Evolutionary conservation across 2,797 vertebrate genomes (phyloP), one percentile per base, ranked within the genome.

Genomic region (Falco columbarius): DNA sequence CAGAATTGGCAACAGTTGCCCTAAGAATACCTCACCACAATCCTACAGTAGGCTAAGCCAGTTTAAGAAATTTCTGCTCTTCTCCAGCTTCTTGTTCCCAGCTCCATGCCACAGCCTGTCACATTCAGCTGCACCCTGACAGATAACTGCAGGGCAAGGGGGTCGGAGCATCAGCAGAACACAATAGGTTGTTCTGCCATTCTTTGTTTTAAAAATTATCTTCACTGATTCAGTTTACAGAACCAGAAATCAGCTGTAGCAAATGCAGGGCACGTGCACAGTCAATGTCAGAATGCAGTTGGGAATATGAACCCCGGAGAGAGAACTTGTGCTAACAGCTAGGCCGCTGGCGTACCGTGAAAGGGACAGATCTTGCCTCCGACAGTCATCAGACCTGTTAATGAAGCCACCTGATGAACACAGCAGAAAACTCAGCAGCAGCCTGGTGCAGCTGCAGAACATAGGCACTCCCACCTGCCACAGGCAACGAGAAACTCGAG

Each of bases 131-230:
- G 5, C 26, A 26, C 20, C 70, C 66, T 72, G 29, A 29, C 71
- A 85, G 62, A 26, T 30, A 86, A 44, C 56, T 1, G 2, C 1
- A 1, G 15, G 5, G 20, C 3, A 1, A 30, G 5, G 18, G 23
- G 14, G 3, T 7, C 0, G 0, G 26, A 63, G 11, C 1, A 11
- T 1, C 3, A 1, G 9, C 8, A 12, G 11, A 7, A 6, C 49
- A 27, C 0, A 0, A 3, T 23, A 36, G 17, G 36, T 65, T 70
- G 49, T 14, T 87, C 47, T 81, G 34, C 34, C 8, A 26, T 51
- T 55, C 61, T 73, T 67, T 55, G 49, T 19, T 77, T 80, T 51
- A 17, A 58, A 80, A 80, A 38, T 16, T 51, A 46, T 23, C 70
- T 74, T 51, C 19, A 29, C 16, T 7, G 1, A 16, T 67, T 75